A percentile compares a stretch with the other conserved stretches of the same genome.
Conservation (phyloP, 2,797 vertebrate genomes). For the Galaxias olidus region DNA sequence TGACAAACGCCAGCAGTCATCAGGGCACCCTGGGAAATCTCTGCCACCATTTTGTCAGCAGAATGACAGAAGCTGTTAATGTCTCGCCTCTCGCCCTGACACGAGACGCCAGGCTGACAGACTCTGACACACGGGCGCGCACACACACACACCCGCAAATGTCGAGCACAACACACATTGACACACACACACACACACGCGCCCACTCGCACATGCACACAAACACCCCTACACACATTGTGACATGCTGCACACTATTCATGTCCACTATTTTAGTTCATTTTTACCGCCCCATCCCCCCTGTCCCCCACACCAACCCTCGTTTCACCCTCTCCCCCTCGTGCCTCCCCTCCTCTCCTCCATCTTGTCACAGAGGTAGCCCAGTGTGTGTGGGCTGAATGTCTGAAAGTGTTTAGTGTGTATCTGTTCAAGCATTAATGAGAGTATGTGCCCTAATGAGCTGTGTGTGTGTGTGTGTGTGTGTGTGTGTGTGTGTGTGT, state of each 20-base stretch:
- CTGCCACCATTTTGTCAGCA: conserved; percentile 99
- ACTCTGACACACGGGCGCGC: conserved; percentile 80
- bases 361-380: conserved; percentile 51
- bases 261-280: conserved; percentile 72
- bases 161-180: conserved; percentile 45
- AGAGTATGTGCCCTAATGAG: conserved; percentile 57
- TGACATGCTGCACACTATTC: conserved; percentile 83
- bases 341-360: conserved; percentile 1
- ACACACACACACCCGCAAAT: conserved; percentile 44
- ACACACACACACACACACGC: conserved; percentile 33
- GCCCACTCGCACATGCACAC: conserved; percentile 48
- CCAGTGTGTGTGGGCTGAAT: conserved; percentile 53
- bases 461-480: conserved; percentile 40
- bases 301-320: conserved; percentile 55
- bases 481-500: conserved; percentile 36
- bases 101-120: conserved; percentile 97
- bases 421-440: conserved; percentile 22
- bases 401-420: conserved; percentile 50
- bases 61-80: conserved; percentile 99
- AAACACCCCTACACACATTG: conserved; percentile 77
- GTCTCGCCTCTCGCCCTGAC: conserved; percentile 98
- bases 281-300: conserved; percentile 45
- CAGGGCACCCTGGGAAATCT: conserved; percentile 99
- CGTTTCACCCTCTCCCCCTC: too few relatives aligned
- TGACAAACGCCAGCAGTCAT: conserved; percentile 99